These are phyloP conservation scores for Gavialis gangeticus DNA, from an alignment of 2,113 vertebrate species.

Conservation along the genomic window DNA sequence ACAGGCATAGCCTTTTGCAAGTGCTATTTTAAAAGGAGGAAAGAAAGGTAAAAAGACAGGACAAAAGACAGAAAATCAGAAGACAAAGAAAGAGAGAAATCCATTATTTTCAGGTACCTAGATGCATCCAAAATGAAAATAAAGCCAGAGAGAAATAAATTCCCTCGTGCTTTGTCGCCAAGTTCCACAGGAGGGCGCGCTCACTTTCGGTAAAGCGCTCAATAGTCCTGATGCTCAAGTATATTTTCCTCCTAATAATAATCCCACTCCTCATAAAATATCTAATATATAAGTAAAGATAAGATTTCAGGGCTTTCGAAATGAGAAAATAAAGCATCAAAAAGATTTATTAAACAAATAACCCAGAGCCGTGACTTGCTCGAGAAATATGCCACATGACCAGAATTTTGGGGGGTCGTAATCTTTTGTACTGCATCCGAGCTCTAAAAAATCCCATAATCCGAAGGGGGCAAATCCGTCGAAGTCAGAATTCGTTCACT, in stretches of 20 bases:
- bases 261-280: constrained; percentile 75
- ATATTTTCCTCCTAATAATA: constrained; percentile 40
- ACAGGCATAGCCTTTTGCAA: not conserved
- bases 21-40: not conserved
- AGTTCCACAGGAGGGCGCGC: constrained; percentile 83
- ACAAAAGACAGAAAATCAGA: too few relatives aligned
- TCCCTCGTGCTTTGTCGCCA: constrained; percentile 16
- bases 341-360: constrained; percentile 72
- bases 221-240: not conserved
- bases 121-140: constrained; percentile 9
- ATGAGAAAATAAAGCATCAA: constrained; percentile 72
- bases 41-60: not conserved
- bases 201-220: constrained; percentile 55
- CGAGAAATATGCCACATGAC: constrained; percentile 62
- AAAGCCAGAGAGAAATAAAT: not conserved
- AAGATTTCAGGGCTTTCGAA: constrained; percentile 71
- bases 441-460: constrained; percentile 55
- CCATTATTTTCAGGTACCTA: not conserved
- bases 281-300: constrained; percentile 75
- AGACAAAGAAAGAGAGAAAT: not conserved
- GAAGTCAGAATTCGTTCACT: constrained; percentile 42
- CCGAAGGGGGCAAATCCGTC: not conserved
- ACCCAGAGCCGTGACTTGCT: constrained; percentile 59
- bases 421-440: constrained; percentile 54
- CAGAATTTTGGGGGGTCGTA: constrained; percentile 17